A percentile compares a stretch with the other conserved stretches of the same genome.
Evolutionary conservation across 2,888 invertebrate genomes (phyloP).

Genomic region (Oscheius sp.): DNA sequence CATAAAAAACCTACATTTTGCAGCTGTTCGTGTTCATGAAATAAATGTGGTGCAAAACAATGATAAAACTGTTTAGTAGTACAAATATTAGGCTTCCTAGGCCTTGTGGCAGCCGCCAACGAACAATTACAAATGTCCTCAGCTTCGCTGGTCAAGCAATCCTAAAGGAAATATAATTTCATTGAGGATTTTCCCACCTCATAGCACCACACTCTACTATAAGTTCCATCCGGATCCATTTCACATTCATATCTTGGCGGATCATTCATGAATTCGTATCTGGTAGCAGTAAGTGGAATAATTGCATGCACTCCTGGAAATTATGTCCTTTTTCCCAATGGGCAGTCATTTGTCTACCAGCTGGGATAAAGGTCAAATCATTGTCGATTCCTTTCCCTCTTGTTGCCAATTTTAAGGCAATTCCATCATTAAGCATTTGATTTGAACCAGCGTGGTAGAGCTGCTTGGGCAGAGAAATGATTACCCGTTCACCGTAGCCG

Average conservation of each 20-base stretch:
- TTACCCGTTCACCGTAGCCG: slow-evolving; percentile 59
- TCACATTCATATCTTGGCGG: slow-evolving; percentile 64
- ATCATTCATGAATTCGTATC: slow-evolving; percentile 70
- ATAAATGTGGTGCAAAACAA: slow-evolving; percentile 53
- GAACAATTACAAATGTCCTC: slow-evolving; percentile 66
- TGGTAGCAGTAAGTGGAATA: slow-evolving; percentile 65
- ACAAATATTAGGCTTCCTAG: slow-evolving; percentile 58
- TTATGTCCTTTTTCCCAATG: neutral
- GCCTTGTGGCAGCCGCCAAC: slow-evolving; percentile 57
- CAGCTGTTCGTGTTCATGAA: slow-evolving; percentile 10
- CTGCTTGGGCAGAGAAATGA: slow-evolving; percentile 62
- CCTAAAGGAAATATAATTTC: slow-evolving; percentile 36
- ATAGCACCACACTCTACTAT: slow-evolving; percentile 66
- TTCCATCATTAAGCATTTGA: slow-evolving; percentile 68
- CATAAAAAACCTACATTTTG: neutral
- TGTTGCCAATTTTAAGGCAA: slow-evolving; percentile 67
- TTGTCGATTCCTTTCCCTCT: slow-evolving; percentile 59
- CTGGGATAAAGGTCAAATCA: slow-evolving; percentile 62
- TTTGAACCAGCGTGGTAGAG: slow-evolving; percentile 61
- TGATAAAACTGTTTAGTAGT: slow-evolving; percentile 58
- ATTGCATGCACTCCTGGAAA: slow-evolving; percentile 67
- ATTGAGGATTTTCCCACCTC: slow-evolving; percentile 44
- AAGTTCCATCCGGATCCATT: slow-evolving; percentile 52
- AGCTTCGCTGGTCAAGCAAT: slow-evolving; percentile 59
- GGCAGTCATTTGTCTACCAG: slow-evolving; percentile 40